Percentiles rank a stretch among this genome's conserved stretches.
phyloP scores from a whole-genome alignment of 2,113 vertebrate species.

The Trachemys scripta region DNA sequence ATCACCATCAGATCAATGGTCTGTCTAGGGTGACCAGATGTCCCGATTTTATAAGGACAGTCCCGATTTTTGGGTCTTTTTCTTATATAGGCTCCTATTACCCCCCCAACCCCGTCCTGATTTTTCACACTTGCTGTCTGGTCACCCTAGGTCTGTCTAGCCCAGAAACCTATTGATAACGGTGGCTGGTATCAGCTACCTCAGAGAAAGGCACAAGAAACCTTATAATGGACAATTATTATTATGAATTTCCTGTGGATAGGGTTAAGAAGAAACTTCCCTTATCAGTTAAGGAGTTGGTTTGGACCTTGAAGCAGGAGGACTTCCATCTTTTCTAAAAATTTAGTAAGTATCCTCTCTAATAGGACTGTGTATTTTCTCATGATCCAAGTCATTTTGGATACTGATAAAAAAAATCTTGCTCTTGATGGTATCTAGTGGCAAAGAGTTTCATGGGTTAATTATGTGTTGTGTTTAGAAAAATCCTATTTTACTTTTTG shows the following conservation, averaged over 20 bases:
- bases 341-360: neutral
- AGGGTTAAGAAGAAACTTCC: neutral
- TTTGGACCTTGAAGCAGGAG: neutral
- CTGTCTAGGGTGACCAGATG: no score
- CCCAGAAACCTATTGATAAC: neutral
- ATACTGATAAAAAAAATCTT: neutral
- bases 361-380: neutral
- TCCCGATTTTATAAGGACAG: no score
- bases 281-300: neutral
- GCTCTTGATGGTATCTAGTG: neutral
- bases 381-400: neutral
- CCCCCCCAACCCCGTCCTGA: no score
- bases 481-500: neutral
- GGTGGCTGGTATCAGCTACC: neutral
- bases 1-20: neutral
- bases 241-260: neutral
- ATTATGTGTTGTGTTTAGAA: neutral
- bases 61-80: no score
- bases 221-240: neutral
- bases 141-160: no score
- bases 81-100: no score
- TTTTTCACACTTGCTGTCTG: no score
- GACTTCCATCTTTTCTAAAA: neutral
- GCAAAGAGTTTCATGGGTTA: neutral
- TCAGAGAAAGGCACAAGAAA: neutral